phyloP scores from a whole-genome alignment of 2,888 invertebrate species.

The Diarsia brunnea region DNA sequence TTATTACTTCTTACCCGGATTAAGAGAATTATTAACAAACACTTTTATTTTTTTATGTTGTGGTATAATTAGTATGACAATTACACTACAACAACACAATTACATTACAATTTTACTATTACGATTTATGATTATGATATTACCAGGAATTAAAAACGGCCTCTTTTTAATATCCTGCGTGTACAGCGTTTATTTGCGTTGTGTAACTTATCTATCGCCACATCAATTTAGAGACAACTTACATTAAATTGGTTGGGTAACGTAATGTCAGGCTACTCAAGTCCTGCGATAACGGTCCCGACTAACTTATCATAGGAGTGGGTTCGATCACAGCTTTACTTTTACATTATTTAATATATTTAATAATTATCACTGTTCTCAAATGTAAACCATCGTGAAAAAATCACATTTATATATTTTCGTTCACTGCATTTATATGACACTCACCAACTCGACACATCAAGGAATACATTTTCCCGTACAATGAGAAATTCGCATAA shows the following conservation, averaged over 20 bases:
- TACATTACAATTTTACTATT: no score
- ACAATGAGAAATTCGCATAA: no score
- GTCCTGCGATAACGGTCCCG: not conserved
- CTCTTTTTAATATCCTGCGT: not conserved
- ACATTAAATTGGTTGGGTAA: not conserved
- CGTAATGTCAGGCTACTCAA: not conserved
- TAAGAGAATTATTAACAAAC: conserved; percentile 3
- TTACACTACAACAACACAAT: no score
- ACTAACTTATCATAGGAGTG: not conserved
- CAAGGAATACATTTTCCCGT: no score
- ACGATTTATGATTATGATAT: conserved; percentile 11
- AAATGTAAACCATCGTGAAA: not conserved
- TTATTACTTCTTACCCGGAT: conserved; percentile 15
- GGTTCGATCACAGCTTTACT: not conserved
- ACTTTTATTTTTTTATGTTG: not conserved
- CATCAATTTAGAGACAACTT: not conserved
- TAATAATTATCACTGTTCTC: no score
- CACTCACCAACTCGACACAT: not conserved
- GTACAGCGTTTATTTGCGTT: not conserved
- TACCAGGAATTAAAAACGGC: not conserved
- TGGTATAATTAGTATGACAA: not conserved
- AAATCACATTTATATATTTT: no score
- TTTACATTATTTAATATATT: not conserved
- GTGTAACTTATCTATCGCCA: not conserved
- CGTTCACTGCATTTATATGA: no score